phyloP scores from a whole-genome alignment of 1,140 invertebrate species.

The Leptonema lineaticorne region DNA sequence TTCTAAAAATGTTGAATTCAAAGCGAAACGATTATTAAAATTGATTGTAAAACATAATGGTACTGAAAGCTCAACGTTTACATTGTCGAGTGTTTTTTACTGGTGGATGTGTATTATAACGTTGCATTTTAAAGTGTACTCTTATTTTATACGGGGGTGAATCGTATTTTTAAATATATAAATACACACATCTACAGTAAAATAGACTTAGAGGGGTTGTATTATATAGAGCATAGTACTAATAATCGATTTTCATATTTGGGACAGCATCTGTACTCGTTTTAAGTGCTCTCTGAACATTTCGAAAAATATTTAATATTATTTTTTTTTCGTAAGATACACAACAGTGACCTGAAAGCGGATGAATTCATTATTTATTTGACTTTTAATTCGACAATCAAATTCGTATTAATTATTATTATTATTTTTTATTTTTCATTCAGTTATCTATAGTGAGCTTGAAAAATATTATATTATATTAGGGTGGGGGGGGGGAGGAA shows the following conservation, averaged over 20 bases:
- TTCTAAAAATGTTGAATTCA: too few relatives aligned
- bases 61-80: too few relatives aligned
- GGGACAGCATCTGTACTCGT: constrained; percentile 35
- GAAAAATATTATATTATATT: too few relatives aligned
- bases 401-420: not conserved
- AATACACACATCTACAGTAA: constrained; percentile 34
- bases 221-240: constrained; percentile 37
- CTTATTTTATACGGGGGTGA: not conserved
- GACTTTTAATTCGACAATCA: too few relatives aligned
- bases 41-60: too few relatives aligned
- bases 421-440: not conserved
- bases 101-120: too few relatives aligned
- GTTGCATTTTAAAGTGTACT: not conserved
- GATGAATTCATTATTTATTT: too few relatives aligned
- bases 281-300: constrained; percentile 27
- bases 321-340: too few relatives aligned
- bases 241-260: constrained; percentile 42
- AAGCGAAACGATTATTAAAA: too few relatives aligned
- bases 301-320: too few relatives aligned
- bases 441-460: not conserved
- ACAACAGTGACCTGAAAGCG: too few relatives aligned
- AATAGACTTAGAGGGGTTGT: constrained; percentile 33
- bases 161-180: constrained; percentile 35
- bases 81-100: constrained; percentile 10
- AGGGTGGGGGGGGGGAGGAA: too few relatives aligned